These are phyloP conservation scores for Macaca nemestrina DNA, from an alignment of 2,113 vertebrate species.

Conservation along the genomic window DNA sequence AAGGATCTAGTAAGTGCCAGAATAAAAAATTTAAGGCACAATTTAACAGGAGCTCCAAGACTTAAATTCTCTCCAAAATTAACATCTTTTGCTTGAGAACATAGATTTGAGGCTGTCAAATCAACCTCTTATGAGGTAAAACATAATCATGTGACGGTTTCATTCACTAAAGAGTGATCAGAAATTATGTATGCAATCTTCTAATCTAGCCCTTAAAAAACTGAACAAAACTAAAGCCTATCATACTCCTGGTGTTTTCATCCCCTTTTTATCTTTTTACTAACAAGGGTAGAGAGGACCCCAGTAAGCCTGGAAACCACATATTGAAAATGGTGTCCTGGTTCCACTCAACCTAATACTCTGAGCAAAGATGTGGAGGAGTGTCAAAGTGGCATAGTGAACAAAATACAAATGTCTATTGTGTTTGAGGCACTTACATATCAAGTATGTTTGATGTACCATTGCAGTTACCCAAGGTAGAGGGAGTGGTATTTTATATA, in stretches of 20 bases:
- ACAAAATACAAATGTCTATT: not conserved
- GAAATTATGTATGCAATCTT: not conserved
- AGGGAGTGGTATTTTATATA: rapidly evolving
- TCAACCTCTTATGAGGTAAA: not conserved
- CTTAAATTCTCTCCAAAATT: not conserved
- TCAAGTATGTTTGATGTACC: not conserved
- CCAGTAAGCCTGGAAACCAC: not conserved
- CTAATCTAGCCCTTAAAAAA: not conserved
- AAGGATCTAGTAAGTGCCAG: not conserved
- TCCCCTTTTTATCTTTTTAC: not conserved
- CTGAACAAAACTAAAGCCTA: not conserved
- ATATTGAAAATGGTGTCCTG: not conserved
- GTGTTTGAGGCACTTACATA: not conserved
- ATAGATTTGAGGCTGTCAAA: not conserved
- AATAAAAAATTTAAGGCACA: not conserved
- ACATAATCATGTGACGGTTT: not conserved
- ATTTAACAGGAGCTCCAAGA: not conserved
- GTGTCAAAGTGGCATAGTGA: too few species aligned
- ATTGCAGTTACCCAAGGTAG: not conserved
- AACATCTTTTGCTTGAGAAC: not conserved
- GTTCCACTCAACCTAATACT: not conserved
- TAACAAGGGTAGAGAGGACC: not conserved
- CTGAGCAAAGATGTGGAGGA: not conserved
- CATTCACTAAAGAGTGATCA: not conserved
- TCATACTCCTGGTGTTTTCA: too few species aligned